Evolutionary conservation across 2,888 invertebrate genomes (phyloP).

Genomic region (Druceiella hillmani): DNA sequence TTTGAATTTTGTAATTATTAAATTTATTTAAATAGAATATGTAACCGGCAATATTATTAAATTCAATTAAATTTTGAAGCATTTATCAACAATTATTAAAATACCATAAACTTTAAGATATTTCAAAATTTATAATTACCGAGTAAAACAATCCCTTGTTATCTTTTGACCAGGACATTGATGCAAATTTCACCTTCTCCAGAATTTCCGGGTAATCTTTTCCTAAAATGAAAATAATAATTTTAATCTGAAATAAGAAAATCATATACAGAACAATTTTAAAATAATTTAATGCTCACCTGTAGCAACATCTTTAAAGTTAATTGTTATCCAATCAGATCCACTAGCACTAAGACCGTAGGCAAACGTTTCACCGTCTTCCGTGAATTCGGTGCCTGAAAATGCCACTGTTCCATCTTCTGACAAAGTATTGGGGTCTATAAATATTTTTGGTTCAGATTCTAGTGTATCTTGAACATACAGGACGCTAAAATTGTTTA

Average conservation of each 20-base stretch:
- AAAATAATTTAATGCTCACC: slow-evolving; percentile 36
- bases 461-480: slow-evolving; percentile 80
- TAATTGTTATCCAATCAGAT: slow-evolving; percentile 94
- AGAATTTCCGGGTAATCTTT: slow-evolving; percentile 86
- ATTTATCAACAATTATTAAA: too few species aligned
- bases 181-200: slow-evolving; percentile 87
- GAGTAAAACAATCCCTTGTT: slow-evolving; percentile 93
- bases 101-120: too few species aligned
- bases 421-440: slow-evolving; percentile 92
- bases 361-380: slow-evolving; percentile 85
- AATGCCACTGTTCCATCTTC: slow-evolving; percentile 87
- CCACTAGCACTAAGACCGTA: slow-evolving; percentile 91
- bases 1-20: too few species aligned
- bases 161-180: slow-evolving; percentile 92
- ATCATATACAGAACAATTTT: slow-evolving; percentile 9
- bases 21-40: too few species aligned
- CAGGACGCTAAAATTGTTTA: slow-evolving; percentile 64
- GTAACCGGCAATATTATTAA: too few species aligned
- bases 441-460: slow-evolving; percentile 74
- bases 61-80: too few species aligned
- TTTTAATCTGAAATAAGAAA: slow-evolving; percentile 2
- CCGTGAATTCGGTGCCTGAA: slow-evolving; percentile 71
- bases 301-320: slow-evolving; percentile 69
- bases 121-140: slow-evolving; percentile 49
- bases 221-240: slow-evolving; percentile 42